Percentiles rank a stretch among this genome's conserved stretches.
Evolutionary conservation across 2,888 invertebrate genomes (phyloP).

Genomic region (Hymenopus coronatus): DNA sequence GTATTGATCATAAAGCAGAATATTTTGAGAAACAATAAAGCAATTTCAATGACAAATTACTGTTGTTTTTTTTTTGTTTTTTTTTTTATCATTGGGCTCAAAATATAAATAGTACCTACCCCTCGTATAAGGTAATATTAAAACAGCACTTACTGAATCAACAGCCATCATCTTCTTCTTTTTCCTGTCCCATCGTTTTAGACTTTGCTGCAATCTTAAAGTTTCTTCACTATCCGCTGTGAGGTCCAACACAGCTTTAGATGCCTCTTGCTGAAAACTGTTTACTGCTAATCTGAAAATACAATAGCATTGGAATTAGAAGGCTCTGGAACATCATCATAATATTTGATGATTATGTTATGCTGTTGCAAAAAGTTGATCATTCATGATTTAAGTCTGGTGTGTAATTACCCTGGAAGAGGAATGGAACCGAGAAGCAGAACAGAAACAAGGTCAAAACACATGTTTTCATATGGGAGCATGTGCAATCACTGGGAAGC

Average conservation of each 20-base stretch:
- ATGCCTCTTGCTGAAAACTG: constrained; percentile 75
- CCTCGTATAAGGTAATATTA: too few species aligned
- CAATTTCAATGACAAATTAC: too few species aligned
- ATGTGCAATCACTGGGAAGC: too few species aligned
- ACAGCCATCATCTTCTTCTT: constrained; percentile 90
- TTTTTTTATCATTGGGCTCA: too few species aligned
- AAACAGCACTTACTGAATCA: constrained; percentile 47
- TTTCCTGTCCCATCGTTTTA: constrained; percentile 86
- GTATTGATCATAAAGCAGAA: too few species aligned
- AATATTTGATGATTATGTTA: background rate
- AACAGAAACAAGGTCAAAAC: too few species aligned
- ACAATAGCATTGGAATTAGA: background rate
- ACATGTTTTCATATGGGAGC: too few species aligned
- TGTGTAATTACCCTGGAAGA: too few species aligned
- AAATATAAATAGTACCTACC: too few species aligned
- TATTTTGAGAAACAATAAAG: too few species aligned
- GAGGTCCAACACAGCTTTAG: constrained; percentile 77
- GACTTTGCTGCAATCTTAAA: constrained; percentile 57
- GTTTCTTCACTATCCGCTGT: constrained; percentile 74
- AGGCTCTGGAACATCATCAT: background rate
- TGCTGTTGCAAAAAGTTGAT: background rate
- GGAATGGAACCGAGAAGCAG: too few species aligned
- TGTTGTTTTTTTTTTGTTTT: too few species aligned
- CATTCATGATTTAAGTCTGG: background rate
- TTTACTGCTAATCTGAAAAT: constrained; percentile 69